Percentiles rank a stretch among this genome's conserved stretches.
Conservation (phyloP, 2,113 vertebrate genomes). For the Zapus hudsonius region DNA sequence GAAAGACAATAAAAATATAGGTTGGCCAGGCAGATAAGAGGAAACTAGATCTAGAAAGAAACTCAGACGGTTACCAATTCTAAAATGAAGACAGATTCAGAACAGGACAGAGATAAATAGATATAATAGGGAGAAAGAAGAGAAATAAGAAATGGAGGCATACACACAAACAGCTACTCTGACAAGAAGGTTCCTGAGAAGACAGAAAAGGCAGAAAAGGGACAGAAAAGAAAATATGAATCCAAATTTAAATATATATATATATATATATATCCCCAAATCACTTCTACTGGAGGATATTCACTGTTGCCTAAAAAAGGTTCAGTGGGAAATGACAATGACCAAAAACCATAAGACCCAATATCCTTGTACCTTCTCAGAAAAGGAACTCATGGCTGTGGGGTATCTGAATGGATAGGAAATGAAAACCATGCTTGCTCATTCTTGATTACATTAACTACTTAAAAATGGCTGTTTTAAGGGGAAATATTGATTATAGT, state of each 20-base stretch:
- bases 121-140: background rate
- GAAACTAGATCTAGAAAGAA: background rate
- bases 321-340: background rate
- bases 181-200: background rate
- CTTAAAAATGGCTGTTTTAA: conserved; percentile 53
- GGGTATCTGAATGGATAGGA: conserved; percentile 36
- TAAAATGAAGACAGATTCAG: background rate
- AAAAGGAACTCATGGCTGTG: conserved; percentile 21
- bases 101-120: background rate
- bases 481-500: conserved; percentile 59
- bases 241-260: too few relatives aligned
- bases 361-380: conserved; percentile 21
- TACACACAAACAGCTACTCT: background rate
- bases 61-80: background rate
- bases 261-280: too few relatives aligned
- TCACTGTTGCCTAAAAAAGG: conserved; percentile 19
- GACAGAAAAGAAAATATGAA: background rate
- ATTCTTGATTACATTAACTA: conserved; percentile 59
- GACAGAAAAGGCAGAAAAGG: background rate
- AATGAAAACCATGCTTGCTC: conserved; percentile 47
- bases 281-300: background rate
- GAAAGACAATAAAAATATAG: background rate
- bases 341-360: background rate
- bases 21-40: background rate
- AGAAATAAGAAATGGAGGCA: background rate